These are phyloP conservation scores for Grammomys surdaster DNA, from an alignment of 2,113 vertebrate genomes.

Conservation along the genomic window DNA sequence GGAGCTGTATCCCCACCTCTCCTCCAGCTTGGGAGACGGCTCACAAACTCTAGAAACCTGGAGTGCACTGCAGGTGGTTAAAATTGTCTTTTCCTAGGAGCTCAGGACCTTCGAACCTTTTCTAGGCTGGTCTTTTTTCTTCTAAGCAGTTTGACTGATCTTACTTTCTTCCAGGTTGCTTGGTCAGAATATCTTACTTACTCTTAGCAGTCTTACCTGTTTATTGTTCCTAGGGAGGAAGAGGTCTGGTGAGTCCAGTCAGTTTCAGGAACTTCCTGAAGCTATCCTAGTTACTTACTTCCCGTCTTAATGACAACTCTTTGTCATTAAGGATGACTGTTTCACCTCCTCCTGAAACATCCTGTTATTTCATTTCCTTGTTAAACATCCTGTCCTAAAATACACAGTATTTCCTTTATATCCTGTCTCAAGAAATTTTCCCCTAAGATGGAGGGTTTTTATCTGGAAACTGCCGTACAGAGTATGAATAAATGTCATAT, in stretches of 20 bases:
- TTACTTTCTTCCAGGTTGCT: neutral
- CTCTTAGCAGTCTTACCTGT: neutral
- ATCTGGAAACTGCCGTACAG: neutral
- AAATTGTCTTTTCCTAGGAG: neutral
- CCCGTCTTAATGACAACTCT: neutral
- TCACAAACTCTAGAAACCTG: neutral
- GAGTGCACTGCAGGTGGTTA: neutral
- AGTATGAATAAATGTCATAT: neutral
- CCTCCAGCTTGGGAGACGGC: too few species aligned
- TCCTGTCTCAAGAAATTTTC: neutral
- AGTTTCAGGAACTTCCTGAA: neutral
- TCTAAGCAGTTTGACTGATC: neutral
- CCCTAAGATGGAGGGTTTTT: neutral
- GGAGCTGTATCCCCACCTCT: neutral
- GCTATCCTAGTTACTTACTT: neutral
- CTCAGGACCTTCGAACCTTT: neutral
- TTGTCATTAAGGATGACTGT: neutral
- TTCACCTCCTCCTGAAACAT: neutral
- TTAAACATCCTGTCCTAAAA: neutral
- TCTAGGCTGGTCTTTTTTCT: neutral
- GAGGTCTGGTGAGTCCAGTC: neutral
- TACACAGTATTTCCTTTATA: neutral
- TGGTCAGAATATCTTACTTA: neutral
- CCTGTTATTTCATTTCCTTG: neutral
- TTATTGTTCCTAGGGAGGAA: neutral